Base-by-base conservation (phyloP, 2,888 invertebrate species). In the Hyles lineata region DNA sequence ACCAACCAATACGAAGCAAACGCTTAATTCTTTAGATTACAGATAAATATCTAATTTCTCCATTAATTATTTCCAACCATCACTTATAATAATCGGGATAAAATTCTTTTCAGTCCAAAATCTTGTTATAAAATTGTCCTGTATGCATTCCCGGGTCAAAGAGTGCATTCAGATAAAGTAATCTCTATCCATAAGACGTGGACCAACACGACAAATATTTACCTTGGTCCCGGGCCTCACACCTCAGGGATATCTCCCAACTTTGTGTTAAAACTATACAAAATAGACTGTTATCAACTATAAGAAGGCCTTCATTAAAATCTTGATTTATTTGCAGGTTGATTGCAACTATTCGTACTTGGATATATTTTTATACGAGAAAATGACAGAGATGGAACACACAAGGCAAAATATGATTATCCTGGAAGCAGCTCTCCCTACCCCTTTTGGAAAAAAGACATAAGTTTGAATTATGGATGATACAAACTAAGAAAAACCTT, bases 131-230 rank as follows among this genome's bases (percentile, higher is more conserved):
- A 67, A 67, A 50, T 55, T 71, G 77, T 79, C 78, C 81, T 83
- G 78, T 75, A 70, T 76, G 78, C 80, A 80, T 75, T 74, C 79
- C 76, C 77, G 85, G 89, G 88, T 89, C 88, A 91, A 87, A 88
- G 85, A 85, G 83, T 82, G 84, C 87, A 87, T 83, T 88, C 82
- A 90, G 91, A 91, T 90, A 90, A 89, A 89, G 87, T 91, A 90
- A 91, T 92, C 92, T 91, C 84, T 75, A 82, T 81, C 81, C 79
- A 77, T 85, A 85, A 85, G 85, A 85, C 83, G 83, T 79, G 80
- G 87, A 87, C 87, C 83, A 86, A 86, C 88, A 82, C 76, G 78
- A 83, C 89, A 91, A 92, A 92, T 92, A 92, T 92, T 92, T 92
- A 89, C 84, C 80, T 76, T 77, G 85, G 84, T 82, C 82, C 81